Evolutionary conservation across 1,140 invertebrate species (phyloP), one percentile per base, ranked within the genome.

Genomic region (Brachionus manjavacas): DNA sequence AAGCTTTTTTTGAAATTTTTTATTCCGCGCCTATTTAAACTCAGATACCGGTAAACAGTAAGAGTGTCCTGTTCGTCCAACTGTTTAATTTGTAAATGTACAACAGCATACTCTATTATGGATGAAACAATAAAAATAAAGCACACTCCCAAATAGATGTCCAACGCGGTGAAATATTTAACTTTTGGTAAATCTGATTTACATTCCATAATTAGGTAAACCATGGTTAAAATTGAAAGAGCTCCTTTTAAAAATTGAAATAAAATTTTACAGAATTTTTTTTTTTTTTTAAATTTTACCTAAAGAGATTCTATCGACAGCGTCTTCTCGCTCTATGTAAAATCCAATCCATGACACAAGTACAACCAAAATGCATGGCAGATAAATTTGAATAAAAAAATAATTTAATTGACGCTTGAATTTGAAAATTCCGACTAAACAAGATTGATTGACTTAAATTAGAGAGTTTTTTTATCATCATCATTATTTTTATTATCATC

Each of bases 311-410:
- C 92, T 87, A 2, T 91, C 92, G 1, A 92, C 91, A 3, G 91
- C 91, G 76, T 92, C 92, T 84, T 92, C 91, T 76, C 92, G 90
- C 86, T 92, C 92, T 80, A 93, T 92, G 95, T 95, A 98, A 88
- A 98, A 98, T 0, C 95, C 96, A 0, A 98, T 95, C 95, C 95
- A 98, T 0, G 95, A 97, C 0, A 98, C 90, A 1, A 96, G 94
- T 1, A 97, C 96, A 84, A 97, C 95, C 70, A 98, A 91, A 72
- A 95, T 95, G 87, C 96, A 97, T 0, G 96, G 96, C 28, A 97
- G 92, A 89, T 97, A 97, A 12, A 96, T 95, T 90, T 95, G 94
- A 85, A 96, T 94, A 1, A 97, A 91, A 89, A 96, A 97, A 88
- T 96, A 97, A 60, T 95, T 95, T 1, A 95, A 94, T 87, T 96